Conservation (phyloP, 2,113 vertebrate species). For the Diadophis punctatus region DNA sequence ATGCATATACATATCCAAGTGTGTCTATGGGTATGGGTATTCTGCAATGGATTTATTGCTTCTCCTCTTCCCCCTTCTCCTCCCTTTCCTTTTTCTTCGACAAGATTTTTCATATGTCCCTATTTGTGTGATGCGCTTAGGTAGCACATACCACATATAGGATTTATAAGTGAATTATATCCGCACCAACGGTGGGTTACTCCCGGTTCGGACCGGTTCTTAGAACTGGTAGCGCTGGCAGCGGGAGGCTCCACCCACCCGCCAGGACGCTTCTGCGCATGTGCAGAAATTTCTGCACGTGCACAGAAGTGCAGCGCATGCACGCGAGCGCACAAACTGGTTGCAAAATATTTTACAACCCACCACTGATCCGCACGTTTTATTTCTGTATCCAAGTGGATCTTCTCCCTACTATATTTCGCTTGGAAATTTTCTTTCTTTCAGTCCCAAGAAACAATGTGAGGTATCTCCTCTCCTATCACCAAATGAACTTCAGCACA, state of each 20-base stretch:
- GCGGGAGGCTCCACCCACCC: too few relatives aligned
- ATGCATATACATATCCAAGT: neutral
- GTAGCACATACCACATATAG: too few relatives aligned
- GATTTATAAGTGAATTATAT: neutral
- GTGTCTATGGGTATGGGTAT: neutral
- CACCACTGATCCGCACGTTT: neutral
- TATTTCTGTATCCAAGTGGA: neutral
- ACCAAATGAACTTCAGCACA: neutral
- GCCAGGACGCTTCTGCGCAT: too few relatives aligned
- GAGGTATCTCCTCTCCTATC: neutral
- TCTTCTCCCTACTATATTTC: neutral
- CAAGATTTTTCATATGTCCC: neutral
- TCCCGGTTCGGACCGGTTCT: too few relatives aligned
- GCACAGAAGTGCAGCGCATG: too few relatives aligned
- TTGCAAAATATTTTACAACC: too few relatives aligned
- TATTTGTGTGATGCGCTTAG: neutral
- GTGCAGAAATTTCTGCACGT: too few relatives aligned
- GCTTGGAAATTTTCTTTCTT: neutral
- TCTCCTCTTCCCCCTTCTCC: neutral
- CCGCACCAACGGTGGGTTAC: neutral
- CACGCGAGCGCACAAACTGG: too few relatives aligned
- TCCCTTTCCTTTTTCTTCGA: neutral
- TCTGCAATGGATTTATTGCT: neutral
- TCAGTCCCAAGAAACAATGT: neutral
- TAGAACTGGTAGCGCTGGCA: too few relatives aligned